Percentiles rank a stretch among this genome's conserved stretches.
Evolutionary conservation across 35 echinoderm and acorn worm genomes (phyloP).

Genomic region (Apostichopus californicus): DNA sequence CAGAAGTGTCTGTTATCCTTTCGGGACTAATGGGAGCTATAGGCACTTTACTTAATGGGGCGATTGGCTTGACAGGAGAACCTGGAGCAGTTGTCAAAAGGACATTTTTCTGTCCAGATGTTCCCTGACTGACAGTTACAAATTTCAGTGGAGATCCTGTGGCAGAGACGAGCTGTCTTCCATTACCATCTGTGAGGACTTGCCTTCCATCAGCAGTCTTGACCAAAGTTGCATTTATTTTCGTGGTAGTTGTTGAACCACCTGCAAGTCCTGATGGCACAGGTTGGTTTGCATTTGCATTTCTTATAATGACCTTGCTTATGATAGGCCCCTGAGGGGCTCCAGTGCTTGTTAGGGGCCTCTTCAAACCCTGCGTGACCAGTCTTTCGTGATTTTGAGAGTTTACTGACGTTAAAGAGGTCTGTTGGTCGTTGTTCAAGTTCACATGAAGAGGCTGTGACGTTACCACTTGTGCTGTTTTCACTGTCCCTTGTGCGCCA

Average conservation of each 20-base stretch:
- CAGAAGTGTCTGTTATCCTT: slow-evolving; percentile 30
- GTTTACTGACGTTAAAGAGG: not conserved
- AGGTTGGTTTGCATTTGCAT: slow-evolving; percentile 65
- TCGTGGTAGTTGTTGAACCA: slow-evolving; percentile 43
- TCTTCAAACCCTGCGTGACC: slow-evolving; percentile 59
- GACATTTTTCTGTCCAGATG: slow-evolving; percentile 61
- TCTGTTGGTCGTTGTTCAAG: slow-evolving; percentile 12
- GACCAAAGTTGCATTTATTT: slow-evolving; percentile 47
- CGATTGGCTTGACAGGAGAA: slow-evolving; percentile 74
- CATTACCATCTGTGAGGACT: slow-evolving; percentile 63
- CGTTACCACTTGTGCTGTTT: not conserved
- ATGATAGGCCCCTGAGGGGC: slow-evolving; percentile 56
- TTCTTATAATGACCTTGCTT: slow-evolving; percentile 93
- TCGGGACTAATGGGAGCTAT: slow-evolving; percentile 66
- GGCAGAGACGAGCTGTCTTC: slow-evolving; percentile 42
- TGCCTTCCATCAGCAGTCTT: slow-evolving; percentile 67
- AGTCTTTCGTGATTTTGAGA: slow-evolving; percentile 42
- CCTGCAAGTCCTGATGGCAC: slow-evolving; percentile 46
- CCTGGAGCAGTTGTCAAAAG: slow-evolving; percentile 53
- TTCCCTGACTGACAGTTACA: slow-evolving; percentile 80
- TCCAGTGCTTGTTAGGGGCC: slow-evolving; percentile 50
- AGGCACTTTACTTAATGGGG: slow-evolving; percentile 59
- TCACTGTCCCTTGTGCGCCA: slow-evolving; percentile 23
- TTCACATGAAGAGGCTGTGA: slow-evolving; percentile 27
- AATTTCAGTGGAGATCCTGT: slow-evolving; percentile 91